These are phyloP conservation scores for Xiphophorus maculatus DNA, from an alignment of 2,113 vertebrate species.

Conservation along the genomic window DNA sequence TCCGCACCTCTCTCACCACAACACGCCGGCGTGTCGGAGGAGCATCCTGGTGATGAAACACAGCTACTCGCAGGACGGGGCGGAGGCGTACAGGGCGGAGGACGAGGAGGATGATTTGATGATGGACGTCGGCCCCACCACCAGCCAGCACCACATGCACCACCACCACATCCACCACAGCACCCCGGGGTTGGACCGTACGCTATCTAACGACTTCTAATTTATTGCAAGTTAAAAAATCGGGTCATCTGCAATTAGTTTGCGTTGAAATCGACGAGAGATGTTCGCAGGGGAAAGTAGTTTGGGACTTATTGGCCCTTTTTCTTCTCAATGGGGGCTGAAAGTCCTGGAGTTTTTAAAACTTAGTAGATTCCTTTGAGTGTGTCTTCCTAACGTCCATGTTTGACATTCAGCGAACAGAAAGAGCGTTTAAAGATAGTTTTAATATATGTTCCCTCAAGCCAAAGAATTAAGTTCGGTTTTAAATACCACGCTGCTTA, in stretches of 20 bases:
- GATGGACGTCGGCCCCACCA: conserved; percentile 89
- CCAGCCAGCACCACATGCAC: conserved; percentile 74
- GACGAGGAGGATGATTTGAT: conserved; percentile 73
- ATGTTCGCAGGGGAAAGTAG: conserved; percentile 6
- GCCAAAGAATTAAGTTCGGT: conserved; percentile 9
- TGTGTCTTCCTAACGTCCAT: background rate
- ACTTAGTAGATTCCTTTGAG: background rate
- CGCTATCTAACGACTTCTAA: conserved; percentile 90
- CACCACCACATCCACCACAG: conserved; percentile 79
- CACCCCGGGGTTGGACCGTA: conserved; percentile 86
- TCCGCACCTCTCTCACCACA: conserved; percentile 58
- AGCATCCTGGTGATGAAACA: conserved; percentile 97
- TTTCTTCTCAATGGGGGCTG: background rate
- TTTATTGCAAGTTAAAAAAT: conserved; percentile 62
- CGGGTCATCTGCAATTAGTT: conserved; percentile 23
- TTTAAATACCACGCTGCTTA: background rate
- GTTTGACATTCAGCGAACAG: background rate
- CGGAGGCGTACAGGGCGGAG: conserved; percentile 87
- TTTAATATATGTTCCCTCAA: background rate
- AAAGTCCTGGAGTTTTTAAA: background rate
- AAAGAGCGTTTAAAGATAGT: background rate
- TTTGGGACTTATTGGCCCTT: too few relatives aligned
- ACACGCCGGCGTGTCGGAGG: conserved; percentile 81
- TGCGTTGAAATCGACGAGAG: background rate
- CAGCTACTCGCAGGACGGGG: conserved; percentile 94